Evolutionary conservation across 1,140 invertebrate genomes (phyloP), one percentile per base, ranked within the genome.

Genomic region (Leguminivora glycinivorella): DNA sequence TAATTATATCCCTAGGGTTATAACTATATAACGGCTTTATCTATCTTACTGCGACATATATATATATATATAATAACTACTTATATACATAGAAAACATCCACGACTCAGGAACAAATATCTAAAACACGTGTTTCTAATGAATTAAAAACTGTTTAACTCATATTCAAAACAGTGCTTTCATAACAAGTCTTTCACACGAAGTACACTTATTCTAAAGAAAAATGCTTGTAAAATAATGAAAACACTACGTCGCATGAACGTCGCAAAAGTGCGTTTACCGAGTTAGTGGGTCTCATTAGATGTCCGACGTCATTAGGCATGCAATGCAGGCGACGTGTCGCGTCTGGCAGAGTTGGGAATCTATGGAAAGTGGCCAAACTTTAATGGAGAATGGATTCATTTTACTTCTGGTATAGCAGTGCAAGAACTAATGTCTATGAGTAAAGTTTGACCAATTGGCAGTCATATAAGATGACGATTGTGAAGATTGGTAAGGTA

Each of bases 231-330:
- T 31, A 63, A 26, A 25, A 12, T 34, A 17, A 63, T 17, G 26
- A 63, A 63, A 29, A 25, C 14, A 58, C 9, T 22, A 29, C 25
- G 24, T n/a, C 5, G 24, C 25, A n/a, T 29, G 29, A 60, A 17
- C 56, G 56, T 60, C 52, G 9, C 24, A 60, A 60, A 63, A 63
- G 26, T 63, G 58, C 58, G 58, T 63, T 63, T 29, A 63, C 58
- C 12, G 7, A 52, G 25, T 63, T 31, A 63, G n/a, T 63, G 25
- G 56, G n/a, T 29, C 58, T 63, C 58, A 63, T 63, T 63, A 63
- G 58, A 63, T 31, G 58, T 29, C 56, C 29, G 56, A 63, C 58
- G 25, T 63, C 58, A 63, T 63, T 63, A 63, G 26, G 25, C 58
- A 63, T 63, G 58, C 58, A 63, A 63, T 26, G 34, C 58, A 63